Evolutionary conservation across 2,888 invertebrate genomes (phyloP).

Genomic region (Therioaphis trifolii): DNA sequence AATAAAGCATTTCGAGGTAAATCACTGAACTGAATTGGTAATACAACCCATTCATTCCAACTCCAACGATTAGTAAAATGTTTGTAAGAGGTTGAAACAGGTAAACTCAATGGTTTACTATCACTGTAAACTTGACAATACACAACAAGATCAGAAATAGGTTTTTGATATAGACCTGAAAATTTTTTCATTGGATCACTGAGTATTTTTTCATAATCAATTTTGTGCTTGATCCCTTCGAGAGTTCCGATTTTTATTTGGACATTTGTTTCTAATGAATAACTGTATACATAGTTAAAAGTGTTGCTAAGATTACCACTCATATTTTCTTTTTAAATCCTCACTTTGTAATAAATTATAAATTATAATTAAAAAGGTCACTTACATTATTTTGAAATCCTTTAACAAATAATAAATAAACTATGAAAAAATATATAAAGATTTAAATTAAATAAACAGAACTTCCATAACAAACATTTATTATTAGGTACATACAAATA

Average conservation of each 20-base stretch:
- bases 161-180: slow-evolving; percentile 87
- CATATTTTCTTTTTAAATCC: slow-evolving; percentile 16
- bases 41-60: slow-evolving; percentile 97
- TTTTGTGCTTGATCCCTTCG: slow-evolving; percentile 88
- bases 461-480: too few species aligned
- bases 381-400: not conserved
- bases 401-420: too few species aligned
- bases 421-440: too few species aligned
- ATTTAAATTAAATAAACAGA: too few species aligned
- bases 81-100: slow-evolving; percentile 91
- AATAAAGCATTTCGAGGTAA: slow-evolving; percentile 87
- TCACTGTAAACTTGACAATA: slow-evolving; percentile 87
- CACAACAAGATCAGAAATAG: slow-evolving; percentile 88
- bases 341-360: not conserved
- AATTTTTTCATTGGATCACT: slow-evolving; percentile 90
- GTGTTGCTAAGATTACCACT: slow-evolving; percentile 67
- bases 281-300: slow-evolving; percentile 90
- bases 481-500: too few species aligned
- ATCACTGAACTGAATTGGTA: slow-evolving; percentile 92
- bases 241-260: slow-evolving; percentile 96
- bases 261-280: slow-evolving; percentile 85
- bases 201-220: slow-evolving; percentile 87
- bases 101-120: slow-evolving; percentile 83
- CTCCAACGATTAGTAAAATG: slow-evolving; percentile 93
- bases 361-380: not conserved